Conservation (phyloP, 1,140 invertebrate genomes). For the Elymnias hypermnestra region DNA sequence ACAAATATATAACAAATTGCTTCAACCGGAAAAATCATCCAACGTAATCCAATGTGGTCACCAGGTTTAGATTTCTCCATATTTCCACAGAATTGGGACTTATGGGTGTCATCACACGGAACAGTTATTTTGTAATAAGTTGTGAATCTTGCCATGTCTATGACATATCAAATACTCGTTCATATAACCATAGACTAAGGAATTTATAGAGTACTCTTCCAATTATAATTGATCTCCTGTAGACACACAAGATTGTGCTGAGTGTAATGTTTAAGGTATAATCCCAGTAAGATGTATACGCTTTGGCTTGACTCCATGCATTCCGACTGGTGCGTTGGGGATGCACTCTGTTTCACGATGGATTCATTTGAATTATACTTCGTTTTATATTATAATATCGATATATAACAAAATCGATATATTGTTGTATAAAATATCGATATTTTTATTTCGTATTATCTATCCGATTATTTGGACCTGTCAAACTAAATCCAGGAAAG, state of each 20-base stretch:
- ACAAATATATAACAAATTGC: no score
- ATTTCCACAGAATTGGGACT: no score
- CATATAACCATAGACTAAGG: background rate
- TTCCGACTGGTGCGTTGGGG: conserved; percentile 64
- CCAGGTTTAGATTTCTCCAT: no score
- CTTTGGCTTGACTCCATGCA: conserved; percentile 66
- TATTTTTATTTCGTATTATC: no score
- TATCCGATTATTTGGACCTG: no score
- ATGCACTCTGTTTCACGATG: background rate
- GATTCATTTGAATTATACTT: background rate
- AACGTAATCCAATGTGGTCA: no score
- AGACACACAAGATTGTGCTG: conserved; percentile 41
- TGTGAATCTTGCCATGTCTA: no score
- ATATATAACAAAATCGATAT: background rate
- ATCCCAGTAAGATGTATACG: conserved; percentile 63
- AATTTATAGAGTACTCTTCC: conserved; percentile 1
- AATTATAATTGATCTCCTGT: conserved; percentile 16
- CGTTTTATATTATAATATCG: background rate
- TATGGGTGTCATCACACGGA: no score
- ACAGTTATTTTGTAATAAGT: no score
- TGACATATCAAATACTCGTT: conserved; percentile 10
- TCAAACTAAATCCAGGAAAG: no score
- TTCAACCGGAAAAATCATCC: no score
- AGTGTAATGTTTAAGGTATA: conserved; percentile 50
- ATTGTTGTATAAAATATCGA: no score